phyloP scores from a whole-genome alignment of 2,113 vertebrate genomes.

The Brienomyrus longianalis region DNA sequence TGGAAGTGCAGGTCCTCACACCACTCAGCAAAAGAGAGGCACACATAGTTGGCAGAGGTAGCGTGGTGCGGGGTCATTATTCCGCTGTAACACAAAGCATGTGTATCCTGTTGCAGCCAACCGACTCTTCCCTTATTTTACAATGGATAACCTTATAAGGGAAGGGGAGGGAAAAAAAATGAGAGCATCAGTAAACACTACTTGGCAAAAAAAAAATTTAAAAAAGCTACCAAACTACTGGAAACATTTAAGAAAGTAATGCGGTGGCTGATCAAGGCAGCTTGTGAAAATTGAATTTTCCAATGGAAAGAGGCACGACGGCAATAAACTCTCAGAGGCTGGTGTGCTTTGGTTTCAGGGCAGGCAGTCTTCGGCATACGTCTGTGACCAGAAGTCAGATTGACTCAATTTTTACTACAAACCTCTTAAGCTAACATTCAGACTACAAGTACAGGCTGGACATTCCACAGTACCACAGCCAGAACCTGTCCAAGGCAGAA shows the following conservation, averaged over 20 bases:
- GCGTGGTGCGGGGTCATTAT: not conserved
- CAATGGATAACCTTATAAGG: not conserved
- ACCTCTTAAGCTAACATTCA: not conserved
- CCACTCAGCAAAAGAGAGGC: not conserved
- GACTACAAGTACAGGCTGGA: not conserved
- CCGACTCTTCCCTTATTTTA: not conserved
- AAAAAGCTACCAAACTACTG: not conserved
- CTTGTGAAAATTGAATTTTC: not conserved
- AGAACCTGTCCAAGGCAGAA: not conserved
- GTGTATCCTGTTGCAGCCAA: not conserved
- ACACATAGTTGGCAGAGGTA: not conserved
- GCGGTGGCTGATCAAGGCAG: not conserved
- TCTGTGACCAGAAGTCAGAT: not conserved
- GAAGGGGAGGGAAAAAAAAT: not conserved
- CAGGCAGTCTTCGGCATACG: not conserved
- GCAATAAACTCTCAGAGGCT: not conserved
- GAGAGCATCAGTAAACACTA: not conserved
- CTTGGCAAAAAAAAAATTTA: not conserved
- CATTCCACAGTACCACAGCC: not conserved
- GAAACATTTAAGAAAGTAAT: not conserved
- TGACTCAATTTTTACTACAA: not conserved
- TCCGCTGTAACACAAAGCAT: not conserved
- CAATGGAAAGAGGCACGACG: not conserved
- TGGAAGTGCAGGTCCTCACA: not conserved
- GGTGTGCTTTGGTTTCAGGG: not conserved